Base-by-base conservation (phyloP, 2,888 invertebrate species). In the Folsomia candida region DNA sequence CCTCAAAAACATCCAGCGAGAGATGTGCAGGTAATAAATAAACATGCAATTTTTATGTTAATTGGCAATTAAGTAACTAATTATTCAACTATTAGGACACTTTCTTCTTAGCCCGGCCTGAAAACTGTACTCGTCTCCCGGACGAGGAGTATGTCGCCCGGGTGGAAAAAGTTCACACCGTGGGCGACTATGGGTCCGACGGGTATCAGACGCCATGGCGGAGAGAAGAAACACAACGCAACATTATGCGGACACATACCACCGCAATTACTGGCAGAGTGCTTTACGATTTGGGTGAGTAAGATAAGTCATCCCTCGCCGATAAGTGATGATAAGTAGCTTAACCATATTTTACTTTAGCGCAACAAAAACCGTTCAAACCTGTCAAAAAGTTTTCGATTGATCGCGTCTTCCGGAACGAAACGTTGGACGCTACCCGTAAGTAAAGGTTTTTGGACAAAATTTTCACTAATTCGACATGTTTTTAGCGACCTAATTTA, bases 1-100 rank as follows among this genome's bases (percentile, higher is more conserved):
- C 99, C 98, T 0, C 98, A 99, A 82, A 97, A 97, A 83, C 98
- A 98, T 86, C 98, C 98, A 0, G 98, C 98, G 0, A 87, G 98
- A 74, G 98, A 99, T 84, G 95, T 96, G 0, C 98, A 99, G 80
- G n/a, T n/a, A n/a, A n/a, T n/a, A n/a, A n/a, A n/a, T n/a, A n/a
- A n/a, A n/a, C n/a, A n/a, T n/a, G n/a, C n/a, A n/a, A n/a, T n/a
- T n/a, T n/a, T n/a, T n/a, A n/a, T n/a, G n/a, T n/a, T n/a, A n/a
- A n/a, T n/a, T n/a, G n/a, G n/a, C n/a, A n/a, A n/a, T n/a, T n/a
- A n/a, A n/a, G n/a, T n/a, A n/a, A n/a, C n/a, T n/a, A n/a, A n/a
- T n/a, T n/a, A n/a, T n/a, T n/a, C n/a, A n/a, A n/a, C n/a, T n/a
- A n/a, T n/a, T n/a, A n/a, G n/a, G 98, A 99, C 80, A 99, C 98